Conservation (phyloP, 2,797 vertebrate genomes). For the Typhlichthys eigenmanni region DNA sequence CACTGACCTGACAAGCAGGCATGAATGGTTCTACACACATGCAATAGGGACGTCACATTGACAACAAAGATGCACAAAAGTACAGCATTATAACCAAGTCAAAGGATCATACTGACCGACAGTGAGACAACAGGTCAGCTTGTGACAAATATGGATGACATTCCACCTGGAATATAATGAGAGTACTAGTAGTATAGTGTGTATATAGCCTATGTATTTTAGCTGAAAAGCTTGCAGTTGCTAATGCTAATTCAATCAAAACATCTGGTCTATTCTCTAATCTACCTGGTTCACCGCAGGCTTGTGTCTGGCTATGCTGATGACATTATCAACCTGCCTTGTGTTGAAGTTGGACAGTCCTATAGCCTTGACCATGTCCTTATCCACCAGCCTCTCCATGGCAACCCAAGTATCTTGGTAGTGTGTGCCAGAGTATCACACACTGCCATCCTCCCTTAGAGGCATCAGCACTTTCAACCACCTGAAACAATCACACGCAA, state of each 20-base stretch:
- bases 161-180: conserved; percentile 67
- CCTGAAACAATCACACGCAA: conserved; percentile 48
- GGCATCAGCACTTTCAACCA: conserved; percentile 73
- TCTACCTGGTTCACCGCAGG: conserved; percentile 77
- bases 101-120: conserved; percentile 50
- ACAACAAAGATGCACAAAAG: too few species aligned
- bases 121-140: conserved; percentile 70
- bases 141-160: conserved; percentile 78
- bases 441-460: conserved; percentile 64
- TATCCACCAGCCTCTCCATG: conserved; percentile 77
- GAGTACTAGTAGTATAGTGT: neutral
- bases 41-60: too few species aligned
- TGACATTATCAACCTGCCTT: conserved; percentile 73
- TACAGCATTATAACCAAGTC: too few species aligned
- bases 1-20: conserved; percentile 46
- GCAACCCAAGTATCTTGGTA: conserved; percentile 77
- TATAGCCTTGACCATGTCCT: conserved; percentile 73
- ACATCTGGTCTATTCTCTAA: neutral
- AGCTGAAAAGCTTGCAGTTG: neutral
- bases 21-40: neutral
- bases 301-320: conserved; percentile 67
- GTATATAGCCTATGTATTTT: neutral
- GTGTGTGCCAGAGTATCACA: conserved; percentile 73
- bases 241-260: neutral
- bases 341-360: conserved; percentile 80